A percentile compares a stretch with the other conserved stretches of the same genome.
Evolutionary conservation across 1,140 invertebrate genomes (phyloP).

Genomic region (Drosophila tristis): DNA sequence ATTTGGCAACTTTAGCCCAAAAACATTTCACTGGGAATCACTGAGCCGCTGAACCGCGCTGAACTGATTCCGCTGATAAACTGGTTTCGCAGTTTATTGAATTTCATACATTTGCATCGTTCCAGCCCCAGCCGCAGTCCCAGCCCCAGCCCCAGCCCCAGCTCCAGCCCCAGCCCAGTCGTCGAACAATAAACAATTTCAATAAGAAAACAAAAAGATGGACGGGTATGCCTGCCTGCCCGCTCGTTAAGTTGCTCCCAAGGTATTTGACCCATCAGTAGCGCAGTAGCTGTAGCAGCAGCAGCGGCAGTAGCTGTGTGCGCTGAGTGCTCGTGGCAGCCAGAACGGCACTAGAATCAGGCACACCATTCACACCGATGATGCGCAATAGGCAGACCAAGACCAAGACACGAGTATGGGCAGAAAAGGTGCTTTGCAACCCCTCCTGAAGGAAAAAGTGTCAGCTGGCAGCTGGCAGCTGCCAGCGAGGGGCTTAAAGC

Average conservation of each 20-base stretch:
- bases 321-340: slow-evolving; percentile 1
- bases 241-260: slow-evolving; percentile 50
- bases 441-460: slow-evolving; percentile 5
- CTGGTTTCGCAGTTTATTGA: slow-evolving; percentile 75
- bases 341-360: slow-evolving; percentile 32
- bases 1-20: slow-evolving; percentile 56
- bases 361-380: slow-evolving; percentile 8
- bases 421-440: not conserved
- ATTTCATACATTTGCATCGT: slow-evolving; percentile 73
- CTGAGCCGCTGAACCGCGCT: slow-evolving; percentile 15
- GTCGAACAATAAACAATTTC: slow-evolving; percentile 64
- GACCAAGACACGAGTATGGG: not conserved
- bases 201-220: slow-evolving; percentile 65
- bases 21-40: slow-evolving; percentile 54
- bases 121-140: slow-evolving; percentile 10
- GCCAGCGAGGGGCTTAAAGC: slow-evolving; percentile 4
- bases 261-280: slow-evolving; percentile 69
- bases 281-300: not conserved
- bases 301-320: too few species aligned
- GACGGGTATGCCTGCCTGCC: not conserved
- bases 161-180: not conserved
- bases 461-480: slow-evolving; percentile 2
- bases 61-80: slow-evolving; percentile 52
- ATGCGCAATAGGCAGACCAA: too few species aligned
- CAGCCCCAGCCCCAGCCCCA: not conserved